Percentiles rank a stretch among this genome's conserved stretches.
These are phyloP conservation scores for Cerastis leucographa DNA, from an alignment of 2,888 invertebrate genomes.

Conservation along the genomic window DNA sequence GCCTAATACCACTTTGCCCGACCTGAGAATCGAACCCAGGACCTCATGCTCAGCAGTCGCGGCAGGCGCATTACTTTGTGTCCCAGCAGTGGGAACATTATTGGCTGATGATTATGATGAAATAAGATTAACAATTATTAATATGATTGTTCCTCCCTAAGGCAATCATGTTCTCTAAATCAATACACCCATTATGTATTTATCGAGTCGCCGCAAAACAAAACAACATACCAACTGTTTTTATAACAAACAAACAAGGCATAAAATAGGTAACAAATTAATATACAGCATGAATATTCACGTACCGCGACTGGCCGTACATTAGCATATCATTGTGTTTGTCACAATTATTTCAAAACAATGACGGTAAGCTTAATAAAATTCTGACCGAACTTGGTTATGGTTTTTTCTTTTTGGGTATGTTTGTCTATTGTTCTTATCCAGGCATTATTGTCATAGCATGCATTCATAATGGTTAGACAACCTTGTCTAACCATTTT, in stretches of 20 bases:
- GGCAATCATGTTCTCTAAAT: no score
- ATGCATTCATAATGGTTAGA: no score
- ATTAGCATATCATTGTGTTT: constrained; percentile 71
- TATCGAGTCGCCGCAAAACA: constrained; percentile 15
- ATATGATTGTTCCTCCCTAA: no score
- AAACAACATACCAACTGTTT: constrained; percentile 20
- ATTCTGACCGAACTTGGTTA: constrained; percentile 12
- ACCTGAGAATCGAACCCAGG: no score
- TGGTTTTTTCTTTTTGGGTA: neutral
- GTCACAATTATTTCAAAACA: constrained; percentile 68
- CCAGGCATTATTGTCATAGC: neutral
- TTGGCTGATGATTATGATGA: no score
- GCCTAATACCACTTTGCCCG: no score
- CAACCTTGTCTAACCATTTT: no score
- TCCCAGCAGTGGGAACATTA: no score
- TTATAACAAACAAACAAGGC: constrained; percentile 1
- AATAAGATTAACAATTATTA: no score
- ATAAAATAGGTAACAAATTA: constrained; percentile 60
- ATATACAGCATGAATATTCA: constrained; percentile 70
- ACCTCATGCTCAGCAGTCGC: no score
- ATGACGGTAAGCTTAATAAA: constrained; percentile 35
- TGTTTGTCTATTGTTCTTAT: neutral
- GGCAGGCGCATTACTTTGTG: no score
- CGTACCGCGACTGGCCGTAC: constrained; percentile 32
- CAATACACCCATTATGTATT: neutral